phyloP scores from a whole-genome alignment of 2,888 invertebrate species.

The Cephus spinipes region DNA sequence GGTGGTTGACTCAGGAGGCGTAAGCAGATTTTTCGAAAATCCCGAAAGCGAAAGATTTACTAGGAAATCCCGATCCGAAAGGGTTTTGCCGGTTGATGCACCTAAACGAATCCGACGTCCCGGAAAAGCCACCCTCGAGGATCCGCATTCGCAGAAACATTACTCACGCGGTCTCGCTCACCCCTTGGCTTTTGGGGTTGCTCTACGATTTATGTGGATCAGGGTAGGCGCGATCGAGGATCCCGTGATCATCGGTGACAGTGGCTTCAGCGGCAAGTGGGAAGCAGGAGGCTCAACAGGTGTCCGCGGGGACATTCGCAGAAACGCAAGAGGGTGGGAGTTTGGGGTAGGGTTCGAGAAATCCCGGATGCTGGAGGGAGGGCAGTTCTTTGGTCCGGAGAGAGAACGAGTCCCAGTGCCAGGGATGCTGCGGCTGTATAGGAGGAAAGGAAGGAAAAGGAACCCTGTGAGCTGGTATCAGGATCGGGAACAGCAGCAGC shows the following conservation, averaged over 20 bases:
- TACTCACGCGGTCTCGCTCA: constrained; percentile 59
- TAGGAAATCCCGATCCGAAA: neutral
- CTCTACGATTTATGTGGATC: neutral
- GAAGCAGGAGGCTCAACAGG: constrained; percentile 56
- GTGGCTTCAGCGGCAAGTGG: neutral
- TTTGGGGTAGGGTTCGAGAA: constrained; percentile 42
- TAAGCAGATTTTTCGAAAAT: neutral
- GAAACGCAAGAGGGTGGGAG: constrained; percentile 57
- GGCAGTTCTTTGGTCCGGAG: constrained; percentile 40
- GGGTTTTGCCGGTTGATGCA: neutral
- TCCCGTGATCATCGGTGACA: constrained; percentile 8
- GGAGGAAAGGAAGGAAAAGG: constrained; percentile 1
- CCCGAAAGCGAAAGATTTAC: neutral
- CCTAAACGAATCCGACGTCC: neutral
- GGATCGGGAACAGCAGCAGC: neutral
- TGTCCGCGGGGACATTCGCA: constrained; percentile 67
- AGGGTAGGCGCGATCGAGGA: neutral
- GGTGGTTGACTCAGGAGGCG: neutral
- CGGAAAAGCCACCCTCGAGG: neutral
- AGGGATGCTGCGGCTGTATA: neutral
- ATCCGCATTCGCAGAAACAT: constrained; percentile 48
- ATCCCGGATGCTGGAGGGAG: constrained; percentile 27
- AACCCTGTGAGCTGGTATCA: neutral
- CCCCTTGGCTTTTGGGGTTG: constrained; percentile 33
- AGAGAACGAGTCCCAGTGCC: constrained; percentile 28